phyloP scores from a whole-genome alignment of 2,888 invertebrate genomes.

The Pantelozetes paolii region DNA sequence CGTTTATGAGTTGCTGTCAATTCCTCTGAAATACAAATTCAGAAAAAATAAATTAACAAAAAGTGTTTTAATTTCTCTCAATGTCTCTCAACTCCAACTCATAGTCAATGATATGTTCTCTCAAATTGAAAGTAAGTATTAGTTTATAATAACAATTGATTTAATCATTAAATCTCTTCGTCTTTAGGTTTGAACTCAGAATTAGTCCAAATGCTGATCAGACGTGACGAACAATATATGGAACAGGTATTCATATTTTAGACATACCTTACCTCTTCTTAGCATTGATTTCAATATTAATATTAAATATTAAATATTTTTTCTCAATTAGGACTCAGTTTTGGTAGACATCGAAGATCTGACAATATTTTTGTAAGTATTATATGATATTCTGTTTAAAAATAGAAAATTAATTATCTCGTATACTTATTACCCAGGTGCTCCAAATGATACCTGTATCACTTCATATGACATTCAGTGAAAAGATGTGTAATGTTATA shows the following conservation, averaged over 20 bases:
- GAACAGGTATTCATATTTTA: constrained; percentile 66
- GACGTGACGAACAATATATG: constrained; percentile 93
- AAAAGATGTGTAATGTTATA: no score
- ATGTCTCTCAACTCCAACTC: constrained; percentile 86
- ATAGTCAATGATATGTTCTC: constrained; percentile 90
- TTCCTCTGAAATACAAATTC: constrained; percentile 23
- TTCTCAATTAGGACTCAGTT: constrained; percentile 68
- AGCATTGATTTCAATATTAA: no score
- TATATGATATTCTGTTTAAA: background rate
- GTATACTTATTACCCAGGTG: no score
- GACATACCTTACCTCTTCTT: no score
- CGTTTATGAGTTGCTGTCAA: constrained; percentile 54
- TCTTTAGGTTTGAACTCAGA: constrained; percentile 71
- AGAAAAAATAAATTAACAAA: constrained; percentile 34
- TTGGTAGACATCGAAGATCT: constrained; percentile 94
- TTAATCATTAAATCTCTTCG: constrained; percentile 20
- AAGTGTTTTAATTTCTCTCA: constrained; percentile 64
- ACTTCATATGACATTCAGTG: no score
- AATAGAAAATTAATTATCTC: no score
- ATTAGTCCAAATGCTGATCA: constrained; percentile 80
- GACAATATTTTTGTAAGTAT: constrained; percentile 74
- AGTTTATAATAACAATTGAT: background rate
- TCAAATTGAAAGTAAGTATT: constrained; percentile 70
- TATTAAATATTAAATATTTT: no score
- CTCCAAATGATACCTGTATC: no score